Conservation (phyloP, 1,140 invertebrate genomes). For the Eriocheir sinensis region DNA sequence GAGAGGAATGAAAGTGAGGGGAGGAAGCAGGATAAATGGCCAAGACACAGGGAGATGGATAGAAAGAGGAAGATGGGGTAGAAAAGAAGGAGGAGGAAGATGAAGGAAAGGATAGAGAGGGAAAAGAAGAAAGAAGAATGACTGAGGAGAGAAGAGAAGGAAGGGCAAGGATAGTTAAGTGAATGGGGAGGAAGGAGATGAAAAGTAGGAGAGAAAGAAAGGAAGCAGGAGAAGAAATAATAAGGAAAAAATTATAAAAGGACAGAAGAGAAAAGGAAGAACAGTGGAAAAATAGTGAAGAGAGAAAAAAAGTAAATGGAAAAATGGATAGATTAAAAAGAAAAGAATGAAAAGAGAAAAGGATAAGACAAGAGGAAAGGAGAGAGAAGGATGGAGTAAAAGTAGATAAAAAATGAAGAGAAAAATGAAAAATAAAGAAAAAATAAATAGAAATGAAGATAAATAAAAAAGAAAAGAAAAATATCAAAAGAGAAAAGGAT, state of each 20-base stretch:
- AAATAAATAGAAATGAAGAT: background rate
- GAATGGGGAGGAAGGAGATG: background rate
- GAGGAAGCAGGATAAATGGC: background rate
- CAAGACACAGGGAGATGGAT: background rate
- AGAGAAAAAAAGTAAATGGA: background rate
- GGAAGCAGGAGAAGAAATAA: background rate
- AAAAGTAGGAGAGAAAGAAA: background rate
- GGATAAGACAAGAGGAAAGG: background rate
- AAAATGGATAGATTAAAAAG: background rate
- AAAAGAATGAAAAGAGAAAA: background rate
- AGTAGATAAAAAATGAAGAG: no score
- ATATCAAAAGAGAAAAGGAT: background rate
- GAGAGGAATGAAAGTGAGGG: background rate
- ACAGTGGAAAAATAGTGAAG: background rate
- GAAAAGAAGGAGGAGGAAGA: background rate
- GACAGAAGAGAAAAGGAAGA: background rate
- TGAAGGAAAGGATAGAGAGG: background rate
- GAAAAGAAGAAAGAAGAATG: background rate
- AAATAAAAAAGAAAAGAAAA: constrained; percentile 23
- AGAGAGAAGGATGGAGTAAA: no score
- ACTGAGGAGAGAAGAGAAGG: background rate
- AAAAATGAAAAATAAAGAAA: background rate
- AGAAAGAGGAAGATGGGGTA: background rate
- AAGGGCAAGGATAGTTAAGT: background rate
- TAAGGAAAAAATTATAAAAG: constrained; percentile 6